Evolutionary conservation across 2,797 vertebrate species (phyloP).

Genomic region (Mionectes olivaceus): DNA sequence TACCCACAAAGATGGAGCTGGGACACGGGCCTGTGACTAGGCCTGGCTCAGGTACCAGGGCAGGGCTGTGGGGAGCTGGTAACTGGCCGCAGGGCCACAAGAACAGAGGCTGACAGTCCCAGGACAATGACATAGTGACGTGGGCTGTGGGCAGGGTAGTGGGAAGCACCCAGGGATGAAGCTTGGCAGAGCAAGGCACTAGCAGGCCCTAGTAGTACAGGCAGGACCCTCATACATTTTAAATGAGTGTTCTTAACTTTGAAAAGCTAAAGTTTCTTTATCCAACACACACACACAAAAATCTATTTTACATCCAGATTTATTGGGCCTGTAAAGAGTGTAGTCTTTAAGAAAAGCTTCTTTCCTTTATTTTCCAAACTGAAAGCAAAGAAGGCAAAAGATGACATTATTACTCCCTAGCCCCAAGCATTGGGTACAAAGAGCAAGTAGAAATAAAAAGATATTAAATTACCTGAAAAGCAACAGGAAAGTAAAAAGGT

Average conservation of each 20-base stretch:
- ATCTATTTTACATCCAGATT: not conserved
- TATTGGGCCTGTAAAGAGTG: not conserved
- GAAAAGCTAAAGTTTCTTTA: not conserved
- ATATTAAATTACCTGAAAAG: not conserved
- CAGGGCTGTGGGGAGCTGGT: not conserved
- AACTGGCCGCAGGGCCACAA: fast-evolving
- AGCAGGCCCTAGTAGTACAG: not conserved
- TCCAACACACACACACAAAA: not conserved
- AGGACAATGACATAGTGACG: not conserved
- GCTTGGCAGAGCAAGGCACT: not conserved
- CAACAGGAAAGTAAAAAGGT: not conserved
- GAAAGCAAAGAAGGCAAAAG: not conserved
- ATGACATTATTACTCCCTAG: not conserved
- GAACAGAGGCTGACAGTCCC: not conserved
- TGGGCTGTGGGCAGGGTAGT: not conserved
- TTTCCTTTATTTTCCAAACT: not conserved
- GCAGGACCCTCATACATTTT: not conserved
- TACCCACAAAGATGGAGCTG: not conserved
- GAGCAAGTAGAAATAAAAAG: not conserved
- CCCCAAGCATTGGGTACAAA: not conserved
- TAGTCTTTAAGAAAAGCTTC: not conserved
- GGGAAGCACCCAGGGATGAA: fast-evolving
- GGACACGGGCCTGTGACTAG: fast-evolving
- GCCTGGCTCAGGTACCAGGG: not conserved
- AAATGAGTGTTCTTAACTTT: not conserved